phyloP scores from a whole-genome alignment of 2,113 vertebrate genomes.

The Sciurus niger region DNA sequence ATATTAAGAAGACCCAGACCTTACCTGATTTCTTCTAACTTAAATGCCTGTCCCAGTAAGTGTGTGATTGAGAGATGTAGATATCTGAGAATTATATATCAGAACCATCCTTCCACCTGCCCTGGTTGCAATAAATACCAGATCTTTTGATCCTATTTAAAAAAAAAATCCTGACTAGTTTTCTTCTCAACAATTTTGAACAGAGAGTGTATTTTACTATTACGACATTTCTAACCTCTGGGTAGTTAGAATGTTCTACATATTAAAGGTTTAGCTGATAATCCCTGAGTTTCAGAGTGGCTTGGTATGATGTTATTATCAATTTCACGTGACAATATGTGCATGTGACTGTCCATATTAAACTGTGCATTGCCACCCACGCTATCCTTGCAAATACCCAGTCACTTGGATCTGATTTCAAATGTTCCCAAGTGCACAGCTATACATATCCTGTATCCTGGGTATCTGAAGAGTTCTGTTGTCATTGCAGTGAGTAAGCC shows the following conservation, averaged over 20 bases:
- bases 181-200: neutral
- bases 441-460: slow-evolving; percentile 45
- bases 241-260: neutral
- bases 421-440: neutral
- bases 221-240: neutral
- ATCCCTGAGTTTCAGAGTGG: neutral
- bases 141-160: neutral
- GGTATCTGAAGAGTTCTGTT: neutral
- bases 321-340: neutral
- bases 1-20: neutral
- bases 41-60: neutral
- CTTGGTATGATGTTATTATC: neutral
- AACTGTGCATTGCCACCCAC: neutral
- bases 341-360: neutral
- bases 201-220: neutral
- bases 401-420: slow-evolving; percentile 29
- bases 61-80: neutral
- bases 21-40: neutral
- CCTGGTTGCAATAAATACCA: neutral
- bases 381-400: neutral
- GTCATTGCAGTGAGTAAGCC: neutral
- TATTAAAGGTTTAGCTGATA: neutral
- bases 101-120: neutral
- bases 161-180: neutral
- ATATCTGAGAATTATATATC: neutral